phyloP scores from a whole-genome alignment of 2,888 invertebrate species.

The Rhyacophila evoluta region DNA sequence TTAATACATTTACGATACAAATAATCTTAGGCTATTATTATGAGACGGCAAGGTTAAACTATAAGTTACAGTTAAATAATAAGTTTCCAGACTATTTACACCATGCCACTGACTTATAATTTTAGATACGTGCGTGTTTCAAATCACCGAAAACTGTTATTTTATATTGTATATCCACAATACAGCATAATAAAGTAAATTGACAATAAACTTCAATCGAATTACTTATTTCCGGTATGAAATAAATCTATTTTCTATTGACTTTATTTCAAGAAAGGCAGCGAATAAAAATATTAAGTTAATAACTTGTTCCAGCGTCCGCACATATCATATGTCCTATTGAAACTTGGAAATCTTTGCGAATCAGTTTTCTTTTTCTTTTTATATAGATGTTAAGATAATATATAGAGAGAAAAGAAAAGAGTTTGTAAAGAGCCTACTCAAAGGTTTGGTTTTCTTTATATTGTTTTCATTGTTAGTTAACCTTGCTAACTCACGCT shows the following conservation, averaged over 20 bases:
- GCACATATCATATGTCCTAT: neutral
- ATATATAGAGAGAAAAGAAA: neutral
- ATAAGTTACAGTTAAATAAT: too few relatives aligned
- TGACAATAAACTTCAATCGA: too few relatives aligned
- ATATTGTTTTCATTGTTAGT: too few relatives aligned
- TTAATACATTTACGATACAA: neutral
- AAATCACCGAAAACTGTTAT: too few relatives aligned
- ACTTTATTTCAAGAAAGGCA: constrained; percentile 2
- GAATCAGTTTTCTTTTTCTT: neutral
- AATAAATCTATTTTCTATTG: neutral
- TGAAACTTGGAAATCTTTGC: neutral
- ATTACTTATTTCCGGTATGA: neutral
- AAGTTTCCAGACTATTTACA: too few relatives aligned
- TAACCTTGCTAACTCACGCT: too few relatives aligned
- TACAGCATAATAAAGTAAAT: too few relatives aligned
- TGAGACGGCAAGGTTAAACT: too few relatives aligned
- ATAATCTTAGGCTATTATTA: too few relatives aligned
- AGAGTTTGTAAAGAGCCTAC: neutral
- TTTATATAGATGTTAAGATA: neutral
- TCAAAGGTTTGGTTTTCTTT: neutral
- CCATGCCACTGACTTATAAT: too few relatives aligned
- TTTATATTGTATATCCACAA: too few relatives aligned
- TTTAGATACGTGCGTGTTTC: too few relatives aligned
- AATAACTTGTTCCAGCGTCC: neutral
- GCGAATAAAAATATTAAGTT: constrained; percentile 30